A percentile compares a stretch with the other conserved stretches of the same genome.
Evolutionary conservation across 2,113 vertebrate genomes (phyloP).

Genomic region (Herpetotheres cachinnans): DNA sequence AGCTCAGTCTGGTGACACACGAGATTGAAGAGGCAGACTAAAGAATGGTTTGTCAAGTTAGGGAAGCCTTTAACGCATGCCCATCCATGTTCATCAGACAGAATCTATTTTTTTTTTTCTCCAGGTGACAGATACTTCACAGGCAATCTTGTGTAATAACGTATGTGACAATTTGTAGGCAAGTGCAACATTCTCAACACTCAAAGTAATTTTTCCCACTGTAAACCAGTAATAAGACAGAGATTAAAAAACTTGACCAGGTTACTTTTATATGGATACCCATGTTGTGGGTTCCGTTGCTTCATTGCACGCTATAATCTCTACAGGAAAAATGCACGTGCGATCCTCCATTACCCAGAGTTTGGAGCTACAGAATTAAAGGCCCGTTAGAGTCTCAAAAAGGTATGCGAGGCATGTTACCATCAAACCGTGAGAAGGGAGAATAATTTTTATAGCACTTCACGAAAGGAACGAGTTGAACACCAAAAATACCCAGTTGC

Average conservation of each 20-base stretch:
- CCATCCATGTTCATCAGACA: neutral
- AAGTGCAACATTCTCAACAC: rapidly evolving
- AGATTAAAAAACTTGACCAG: neutral
- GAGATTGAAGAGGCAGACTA: neutral
- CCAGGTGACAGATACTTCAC: neutral
- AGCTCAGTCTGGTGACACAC: neutral
- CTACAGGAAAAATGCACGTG: neutral
- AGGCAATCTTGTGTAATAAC: neutral
- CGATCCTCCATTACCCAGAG: neutral
- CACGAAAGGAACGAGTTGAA: neutral
- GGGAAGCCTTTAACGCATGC: neutral
- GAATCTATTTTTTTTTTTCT: rapidly evolving
- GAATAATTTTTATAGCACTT: neutral
- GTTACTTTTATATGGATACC: neutral
- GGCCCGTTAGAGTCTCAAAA: neutral
- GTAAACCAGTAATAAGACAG: neutral
- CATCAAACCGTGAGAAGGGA: neutral
- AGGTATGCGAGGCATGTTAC: neutral
- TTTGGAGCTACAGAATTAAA: neutral
- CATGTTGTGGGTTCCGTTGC: neutral
- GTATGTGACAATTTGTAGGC: rapidly evolving
- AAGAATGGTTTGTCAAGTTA: neutral
- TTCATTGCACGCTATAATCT: neutral
- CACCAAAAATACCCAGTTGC: neutral
- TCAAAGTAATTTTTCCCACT: neutral